Base-by-base conservation (phyloP, 2,797 vertebrate genomes). In the Clamator glandarius region DNA sequence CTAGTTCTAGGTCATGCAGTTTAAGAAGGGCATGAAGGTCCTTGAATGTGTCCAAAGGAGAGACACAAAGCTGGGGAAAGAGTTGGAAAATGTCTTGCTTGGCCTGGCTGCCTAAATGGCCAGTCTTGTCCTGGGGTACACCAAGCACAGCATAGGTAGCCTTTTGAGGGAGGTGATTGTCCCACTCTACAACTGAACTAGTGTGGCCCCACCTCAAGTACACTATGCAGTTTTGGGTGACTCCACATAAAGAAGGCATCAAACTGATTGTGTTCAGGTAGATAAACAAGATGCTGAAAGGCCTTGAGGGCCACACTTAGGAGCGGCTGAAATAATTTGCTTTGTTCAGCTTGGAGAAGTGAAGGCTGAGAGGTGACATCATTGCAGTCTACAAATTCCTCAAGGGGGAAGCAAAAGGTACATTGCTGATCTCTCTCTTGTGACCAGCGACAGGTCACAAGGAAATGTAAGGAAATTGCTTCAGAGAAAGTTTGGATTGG, bases 381-480 rank as follows among this genome's bases (percentile, higher is more conserved):
- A 13, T 35, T 2, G 2, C 11, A 52, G 57, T n/a, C n/a, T n/a
- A n/a, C n/a, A n/a, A 1, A 13, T 52, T 70, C 25, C 20, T 52
- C 5, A 62, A 42, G 21, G 11, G 9, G 14, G 21, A 21, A 25
- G 31, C 0, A 0, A 15, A 51, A 24, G 11, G 7, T 6, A 4
- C 36, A 25, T 8, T 70, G 36, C 26, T 70, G 39, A 20, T 70
- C 26, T 42, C 36, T 52, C 12, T 11, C 36, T 42, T 19, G 6
- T 44, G 31, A 52, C 20, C 25, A 35, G 25, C 0, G 0, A 31
- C 1, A 52, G 11, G 8, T 18, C 24, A 13, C 0, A 1, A 69
- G 31, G 8, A 36, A 59, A 31, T 12, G 5, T 5, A 50, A 31
- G 31, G 17, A 33, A 87, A 10, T 3, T 44, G 15, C 2, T 5